Percentiles rank a stretch among this genome's conserved stretches.
These are phyloP conservation scores for Antedon mediterranea DNA, from an alignment of 53 echinoderm and acorn worm genomes.

Conservation along the genomic window DNA sequence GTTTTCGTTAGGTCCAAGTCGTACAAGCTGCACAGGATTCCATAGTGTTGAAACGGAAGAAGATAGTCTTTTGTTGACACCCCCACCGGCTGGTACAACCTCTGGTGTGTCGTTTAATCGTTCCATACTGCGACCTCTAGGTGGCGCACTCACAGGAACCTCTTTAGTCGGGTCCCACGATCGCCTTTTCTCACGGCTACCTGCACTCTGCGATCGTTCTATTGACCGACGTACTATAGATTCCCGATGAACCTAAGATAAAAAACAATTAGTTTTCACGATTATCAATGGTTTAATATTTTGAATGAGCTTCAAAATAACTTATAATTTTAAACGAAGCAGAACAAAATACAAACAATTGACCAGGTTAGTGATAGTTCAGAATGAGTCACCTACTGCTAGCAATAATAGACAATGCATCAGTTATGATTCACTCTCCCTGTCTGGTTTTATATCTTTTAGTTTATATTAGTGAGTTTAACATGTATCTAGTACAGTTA, in stretches of 20 bases:
- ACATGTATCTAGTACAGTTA: no score
- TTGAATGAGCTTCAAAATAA: no score
- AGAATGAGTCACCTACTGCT: no score
- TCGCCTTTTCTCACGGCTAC: slow-evolving; percentile 55
- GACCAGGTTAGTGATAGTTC: no score
- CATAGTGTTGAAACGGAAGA: slow-evolving; percentile 67
- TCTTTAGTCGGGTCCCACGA: slow-evolving; percentile 49
- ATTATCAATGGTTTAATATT: no score
- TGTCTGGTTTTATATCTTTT: no score
- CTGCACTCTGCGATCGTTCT: slow-evolving; percentile 39
- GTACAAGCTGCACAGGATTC: slow-evolving; percentile 68
- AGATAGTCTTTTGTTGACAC: slow-evolving; percentile 62
- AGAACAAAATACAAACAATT: no score
- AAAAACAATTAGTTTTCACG: slow-evolving; percentile 6
- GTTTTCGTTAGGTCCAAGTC: slow-evolving; percentile 73
- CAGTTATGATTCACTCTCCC: no score
- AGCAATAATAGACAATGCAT: no score
- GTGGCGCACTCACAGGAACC: slow-evolving; percentile 20
- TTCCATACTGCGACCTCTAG: slow-evolving; percentile 62
- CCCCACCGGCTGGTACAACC: not conserved
- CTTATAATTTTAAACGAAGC: no score
- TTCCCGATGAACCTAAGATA: slow-evolving; percentile 58
- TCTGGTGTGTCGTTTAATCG: slow-evolving; percentile 34
- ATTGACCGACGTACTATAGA: slow-evolving; percentile 56
- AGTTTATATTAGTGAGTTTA: no score